Percentiles rank a stretch among this genome's conserved stretches.
Conservation (phyloP, 2,113 vertebrate species). For the Clarias gariepinus region DNA sequence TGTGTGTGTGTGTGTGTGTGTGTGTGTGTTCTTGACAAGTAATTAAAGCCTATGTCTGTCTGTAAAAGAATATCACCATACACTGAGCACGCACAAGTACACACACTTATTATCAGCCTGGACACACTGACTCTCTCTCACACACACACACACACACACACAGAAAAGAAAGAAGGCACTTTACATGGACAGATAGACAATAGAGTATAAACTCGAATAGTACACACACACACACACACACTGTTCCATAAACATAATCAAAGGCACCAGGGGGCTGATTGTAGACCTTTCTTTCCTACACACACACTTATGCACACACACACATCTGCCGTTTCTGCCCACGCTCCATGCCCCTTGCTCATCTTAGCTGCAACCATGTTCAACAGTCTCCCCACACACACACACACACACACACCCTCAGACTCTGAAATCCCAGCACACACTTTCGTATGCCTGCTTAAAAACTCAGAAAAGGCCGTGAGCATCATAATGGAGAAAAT, state of each 20-base stretch:
- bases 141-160: slow-evolving; percentile 38
- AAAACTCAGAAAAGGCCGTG: slow-evolving; percentile 58
- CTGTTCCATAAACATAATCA: slow-evolving; percentile 15
- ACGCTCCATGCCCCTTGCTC: slow-evolving; percentile 50
- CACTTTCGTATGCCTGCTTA: slow-evolving; percentile 44
- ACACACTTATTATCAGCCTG: neutral
- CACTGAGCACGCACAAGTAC: slow-evolving; percentile 5
- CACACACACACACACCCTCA: slow-evolving; percentile 50
- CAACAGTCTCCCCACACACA: slow-evolving; percentile 65
- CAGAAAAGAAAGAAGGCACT: slow-evolving; percentile 16
- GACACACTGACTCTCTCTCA: neutral
- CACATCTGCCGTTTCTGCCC: slow-evolving; percentile 52
- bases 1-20: neutral
- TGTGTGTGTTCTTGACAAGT: neutral
- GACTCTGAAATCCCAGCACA: slow-evolving; percentile 59
- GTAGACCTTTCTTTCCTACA: neutral
- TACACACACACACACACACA: slow-evolving; percentile 36
- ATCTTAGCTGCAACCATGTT: slow-evolving; percentile 52
- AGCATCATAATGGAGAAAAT: slow-evolving; percentile 60
- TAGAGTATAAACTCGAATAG: slow-evolving; percentile 3
- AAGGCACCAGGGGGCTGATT: neutral
- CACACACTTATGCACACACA: slow-evolving; percentile 7
- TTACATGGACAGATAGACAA: slow-evolving; percentile 9
- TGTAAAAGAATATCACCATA: slow-evolving; percentile 17
- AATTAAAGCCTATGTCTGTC: slow-evolving; percentile 23